A percentile compares a stretch with the other conserved stretches of the same genome.
Evolutionary conservation across 2,888 invertebrate genomes (phyloP).

Genomic region (Cyclophora punctaria): DNA sequence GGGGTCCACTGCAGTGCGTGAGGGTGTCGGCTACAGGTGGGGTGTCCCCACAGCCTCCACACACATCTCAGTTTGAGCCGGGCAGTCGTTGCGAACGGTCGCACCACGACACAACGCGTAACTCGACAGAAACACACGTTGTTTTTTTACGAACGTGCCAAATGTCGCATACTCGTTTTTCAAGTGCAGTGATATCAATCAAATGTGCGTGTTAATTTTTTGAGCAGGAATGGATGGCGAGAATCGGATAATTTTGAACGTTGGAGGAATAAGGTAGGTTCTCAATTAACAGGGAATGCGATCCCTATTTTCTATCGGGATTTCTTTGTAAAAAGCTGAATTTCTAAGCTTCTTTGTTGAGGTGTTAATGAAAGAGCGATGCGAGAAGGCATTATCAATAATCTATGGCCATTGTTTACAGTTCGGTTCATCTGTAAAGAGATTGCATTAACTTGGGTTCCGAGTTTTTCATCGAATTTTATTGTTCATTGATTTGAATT

Average conservation of each 20-base stretch:
- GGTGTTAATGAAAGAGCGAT: conserved; percentile 11
- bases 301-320: not conserved
- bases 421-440: too few species aligned
- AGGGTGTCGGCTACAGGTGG: conserved; percentile 67
- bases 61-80: conserved; percentile 33
- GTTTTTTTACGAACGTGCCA: not conserved
- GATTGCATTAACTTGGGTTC: too few species aligned
- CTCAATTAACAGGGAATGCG: conserved; percentile 4
- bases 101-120: conserved; percentile 12
- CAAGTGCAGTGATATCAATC: conserved; percentile 32
- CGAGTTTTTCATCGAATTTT: too few species aligned
- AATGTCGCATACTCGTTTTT: conserved; percentile 19
- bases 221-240: conserved; percentile 85
- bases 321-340: conserved; percentile 7
- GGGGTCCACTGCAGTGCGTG: conserved; percentile 68
- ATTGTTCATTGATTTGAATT: too few species aligned
- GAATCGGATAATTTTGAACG: conserved; percentile 94
- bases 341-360: conserved; percentile 8
- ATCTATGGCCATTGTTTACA: too few species aligned
- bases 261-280: conserved; percentile 89
- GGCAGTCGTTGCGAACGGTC: conserved; percentile 33
- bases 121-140: conserved; percentile 8
- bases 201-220: conserved; percentile 30
- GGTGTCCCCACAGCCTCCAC: conserved; percentile 34
- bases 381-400: not conserved